Conservation (phyloP, 2,888 invertebrate genomes). For the Lepidocyrtoides sp. region DNA sequence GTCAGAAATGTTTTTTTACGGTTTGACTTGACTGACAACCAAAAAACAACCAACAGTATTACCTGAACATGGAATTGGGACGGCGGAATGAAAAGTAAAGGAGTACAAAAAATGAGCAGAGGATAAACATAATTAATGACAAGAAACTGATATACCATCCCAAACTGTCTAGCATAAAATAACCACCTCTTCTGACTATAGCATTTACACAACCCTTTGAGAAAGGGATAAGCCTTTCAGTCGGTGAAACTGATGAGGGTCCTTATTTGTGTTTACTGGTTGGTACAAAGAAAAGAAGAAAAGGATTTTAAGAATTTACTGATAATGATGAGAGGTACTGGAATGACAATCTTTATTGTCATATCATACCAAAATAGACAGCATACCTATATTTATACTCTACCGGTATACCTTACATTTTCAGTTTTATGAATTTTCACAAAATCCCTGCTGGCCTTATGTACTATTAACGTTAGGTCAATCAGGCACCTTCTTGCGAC, state of each 20-base stretch:
- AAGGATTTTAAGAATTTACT: neutral
- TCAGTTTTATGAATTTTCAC: too few species aligned
- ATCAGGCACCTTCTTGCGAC: too few species aligned
- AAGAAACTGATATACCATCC: slow-evolving; percentile 8
- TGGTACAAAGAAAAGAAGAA: slow-evolving; percentile 15
- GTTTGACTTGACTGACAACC: neutral
- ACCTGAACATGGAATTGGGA: neutral
- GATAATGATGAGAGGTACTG: slow-evolving; percentile 22
- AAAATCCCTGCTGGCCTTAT: too few species aligned
- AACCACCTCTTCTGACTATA: slow-evolving; percentile 45
- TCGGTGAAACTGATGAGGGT: slow-evolving; percentile 20
- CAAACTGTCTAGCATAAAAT: slow-evolving; percentile 42
- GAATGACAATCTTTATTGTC: too few species aligned
- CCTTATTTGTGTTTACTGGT: neutral
- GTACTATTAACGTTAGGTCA: too few species aligned
- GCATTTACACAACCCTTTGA: slow-evolving; percentile 37
- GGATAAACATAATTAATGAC: neutral
- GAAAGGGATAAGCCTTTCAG: slow-evolving; percentile 54
- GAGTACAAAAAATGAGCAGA: slow-evolving; percentile 27
- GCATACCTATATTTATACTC: too few species aligned
- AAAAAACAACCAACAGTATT: neutral
- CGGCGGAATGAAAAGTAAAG: slow-evolving; percentile 8
- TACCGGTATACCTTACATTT: too few species aligned
- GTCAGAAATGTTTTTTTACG: neutral
- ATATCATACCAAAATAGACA: too few species aligned